phyloP scores from a whole-genome alignment of 2,888 invertebrate species.

The Netelia melanura region DNA sequence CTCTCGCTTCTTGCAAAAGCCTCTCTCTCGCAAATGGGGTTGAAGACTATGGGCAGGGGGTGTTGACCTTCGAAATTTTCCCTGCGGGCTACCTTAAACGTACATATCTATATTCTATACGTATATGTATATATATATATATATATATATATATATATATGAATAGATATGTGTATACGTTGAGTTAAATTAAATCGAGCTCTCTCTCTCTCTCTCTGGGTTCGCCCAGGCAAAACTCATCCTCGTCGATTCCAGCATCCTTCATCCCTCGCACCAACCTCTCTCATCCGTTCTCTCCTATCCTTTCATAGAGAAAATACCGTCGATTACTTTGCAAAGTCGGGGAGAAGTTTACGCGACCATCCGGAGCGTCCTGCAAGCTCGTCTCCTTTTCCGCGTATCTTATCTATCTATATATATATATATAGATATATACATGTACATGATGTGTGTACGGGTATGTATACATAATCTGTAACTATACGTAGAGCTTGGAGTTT shows the following conservation, averaged over 20 bases:
- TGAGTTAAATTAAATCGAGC: conserved; percentile 62
- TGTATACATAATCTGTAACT: not conserved
- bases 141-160: not conserved
- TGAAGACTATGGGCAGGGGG: conserved; percentile 9
- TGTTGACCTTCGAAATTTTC: conserved; percentile 68
- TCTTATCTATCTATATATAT: not conserved
- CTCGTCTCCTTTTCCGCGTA: not conserved
- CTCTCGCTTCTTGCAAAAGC: conserved; percentile 46
- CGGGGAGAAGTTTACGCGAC: conserved; percentile 57
- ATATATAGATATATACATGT: not conserved
- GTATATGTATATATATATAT: not conserved
- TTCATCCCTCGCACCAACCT: conserved; percentile 19
- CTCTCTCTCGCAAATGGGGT: not conserved
- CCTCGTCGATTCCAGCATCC: conserved; percentile 65
- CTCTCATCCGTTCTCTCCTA: conserved; percentile 29
- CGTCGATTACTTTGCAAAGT: conserved; percentile 63
- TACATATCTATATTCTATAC: not conserved
- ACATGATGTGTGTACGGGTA: not conserved
- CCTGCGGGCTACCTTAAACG: conserved; percentile 49
- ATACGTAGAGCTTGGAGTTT: conserved; percentile 30
- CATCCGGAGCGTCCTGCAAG: conserved; percentile 29
- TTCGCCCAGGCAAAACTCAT: conserved; percentile 52
- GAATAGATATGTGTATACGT: not conserved
- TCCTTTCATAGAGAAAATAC: conserved; percentile 58
- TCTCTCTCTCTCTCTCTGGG: conserved; percentile 11